Conservation (phyloP, 53 echinoderm and acorn worm genomes). For the Arbacia lixula region DNA sequence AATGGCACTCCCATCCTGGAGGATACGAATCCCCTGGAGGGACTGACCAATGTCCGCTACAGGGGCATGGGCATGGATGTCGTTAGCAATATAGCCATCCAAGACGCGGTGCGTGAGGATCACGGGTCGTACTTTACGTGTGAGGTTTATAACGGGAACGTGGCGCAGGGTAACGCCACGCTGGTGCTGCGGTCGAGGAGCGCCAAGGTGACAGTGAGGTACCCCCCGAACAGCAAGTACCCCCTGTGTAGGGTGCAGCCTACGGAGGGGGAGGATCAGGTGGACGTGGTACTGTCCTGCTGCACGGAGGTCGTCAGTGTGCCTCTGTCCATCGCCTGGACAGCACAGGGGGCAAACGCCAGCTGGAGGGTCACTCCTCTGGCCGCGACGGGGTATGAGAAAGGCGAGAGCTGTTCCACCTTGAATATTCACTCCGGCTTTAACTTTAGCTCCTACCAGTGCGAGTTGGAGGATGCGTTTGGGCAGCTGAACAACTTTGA, state of each 20-base stretch:
- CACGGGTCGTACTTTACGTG: constrained; percentile 36
- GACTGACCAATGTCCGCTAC: background rate
- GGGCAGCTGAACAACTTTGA: background rate
- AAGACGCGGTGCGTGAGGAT: background rate
- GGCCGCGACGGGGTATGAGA: constrained; percentile 10
- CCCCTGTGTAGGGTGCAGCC: constrained; percentile 13
- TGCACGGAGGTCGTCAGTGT: constrained; percentile 31
- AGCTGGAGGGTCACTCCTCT: constrained; percentile 32
- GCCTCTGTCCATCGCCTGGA: constrained; percentile 23
- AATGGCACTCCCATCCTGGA: constrained; percentile 23
- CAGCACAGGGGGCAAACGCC: constrained; percentile 11
- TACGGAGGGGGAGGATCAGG: background rate
- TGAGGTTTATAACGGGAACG: constrained; percentile 6
- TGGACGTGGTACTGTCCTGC: constrained; percentile 23
- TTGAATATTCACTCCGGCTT: constrained; percentile 5
- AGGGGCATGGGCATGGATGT: background rate
- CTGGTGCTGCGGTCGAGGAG: constrained; percentile 18
- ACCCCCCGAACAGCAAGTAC: background rate
- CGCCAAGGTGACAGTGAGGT: background rate
- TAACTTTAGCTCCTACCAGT: constrained; percentile 25
- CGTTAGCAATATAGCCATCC: background rate
- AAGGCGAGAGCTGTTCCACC: background rate
- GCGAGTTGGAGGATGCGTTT: constrained; percentile 27
- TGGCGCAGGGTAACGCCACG: background rate
- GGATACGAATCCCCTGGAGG: background rate